Percentiles rank a stretch among this genome's conserved stretches.
Conservation (phyloP, 2,888 invertebrate genomes). For the Drosophila hamatofila region DNA sequence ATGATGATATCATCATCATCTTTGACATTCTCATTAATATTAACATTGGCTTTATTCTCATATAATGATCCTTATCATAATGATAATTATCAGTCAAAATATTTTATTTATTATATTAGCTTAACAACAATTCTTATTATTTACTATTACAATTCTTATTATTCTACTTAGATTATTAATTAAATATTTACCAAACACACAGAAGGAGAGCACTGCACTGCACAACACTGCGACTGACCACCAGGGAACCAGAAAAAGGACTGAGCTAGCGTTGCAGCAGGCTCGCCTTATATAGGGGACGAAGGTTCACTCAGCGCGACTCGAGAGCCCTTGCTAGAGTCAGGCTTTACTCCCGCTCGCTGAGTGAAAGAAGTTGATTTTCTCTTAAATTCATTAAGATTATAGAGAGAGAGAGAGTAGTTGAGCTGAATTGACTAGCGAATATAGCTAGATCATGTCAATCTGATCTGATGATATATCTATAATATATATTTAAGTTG, state of each 20-base stretch:
- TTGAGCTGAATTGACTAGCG: not conserved
- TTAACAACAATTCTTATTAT: not conserved
- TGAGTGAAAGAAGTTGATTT: not conserved
- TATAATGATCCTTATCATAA: no score
- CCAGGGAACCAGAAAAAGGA: not conserved
- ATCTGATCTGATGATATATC: no score
- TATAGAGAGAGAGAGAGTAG: no score
- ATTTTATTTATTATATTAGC: not conserved
- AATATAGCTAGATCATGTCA: not conserved
- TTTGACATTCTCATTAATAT: not conserved
- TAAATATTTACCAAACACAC: slow-evolving; percentile 1
- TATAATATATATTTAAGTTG: not conserved
- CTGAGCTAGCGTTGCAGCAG: not conserved
- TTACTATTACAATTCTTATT: not conserved
- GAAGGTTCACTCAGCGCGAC: not conserved
- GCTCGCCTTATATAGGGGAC: not conserved
- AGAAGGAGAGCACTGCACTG: not conserved
- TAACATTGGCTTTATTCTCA: no score
- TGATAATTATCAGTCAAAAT: not conserved
- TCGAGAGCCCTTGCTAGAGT: not conserved
- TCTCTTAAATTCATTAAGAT: no score
- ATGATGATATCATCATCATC: not conserved
- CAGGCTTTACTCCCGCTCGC: not conserved
- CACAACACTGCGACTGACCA: not conserved
- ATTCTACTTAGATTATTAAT: not conserved